Evolutionary conservation across 1,140 invertebrate species (phyloP), one percentile per base, ranked within the genome.

Genomic region (Apis mellifera): DNA sequence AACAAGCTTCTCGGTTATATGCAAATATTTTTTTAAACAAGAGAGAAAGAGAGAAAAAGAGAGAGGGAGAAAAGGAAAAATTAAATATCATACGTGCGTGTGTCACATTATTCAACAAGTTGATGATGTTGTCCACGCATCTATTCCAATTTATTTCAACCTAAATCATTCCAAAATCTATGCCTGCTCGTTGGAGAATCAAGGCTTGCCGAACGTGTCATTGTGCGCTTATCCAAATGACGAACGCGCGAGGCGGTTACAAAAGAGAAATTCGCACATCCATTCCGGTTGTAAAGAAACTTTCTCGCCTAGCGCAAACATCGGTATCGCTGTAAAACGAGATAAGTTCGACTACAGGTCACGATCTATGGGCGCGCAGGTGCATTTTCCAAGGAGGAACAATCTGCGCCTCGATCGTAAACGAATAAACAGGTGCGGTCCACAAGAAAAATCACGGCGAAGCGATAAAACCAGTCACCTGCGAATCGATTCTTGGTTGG

Each of bases 221-320:
- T 48, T 65, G 65, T 71, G 76, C 73, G 79, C 84, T 71, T 59
- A 23, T 55, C 70, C 72, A 50, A 70, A 74, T 48, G 85, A 83
- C 76, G 84, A 75, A 59, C 80, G 70, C 85, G 75, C 60, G 54
- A 87, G 89, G 87, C 86, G 83, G 76, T 86, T 78, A 82, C 81
- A 19, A 26, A 82, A 87, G 89, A 89, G 89, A 90, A 90, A 90
- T 91, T 89, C 80, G 64, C 62, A 26, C 88, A 84, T 84, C 77
- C 81, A 81, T 89, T 87, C 62, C 52, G 80, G 73, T 79, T 83
- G 74, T 68, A 71, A 73, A 81, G 82, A 86, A 89, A 90, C 89
- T 90, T 90, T 90, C 90, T 85, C 86, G 88, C 62, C 79, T 86
- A 90, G 84, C 86, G 89, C 81, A 90, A 90, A 89, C 84, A 88